phyloP scores from a whole-genome alignment of 2,113 vertebrate genomes.

The Merops nubicus region DNA sequence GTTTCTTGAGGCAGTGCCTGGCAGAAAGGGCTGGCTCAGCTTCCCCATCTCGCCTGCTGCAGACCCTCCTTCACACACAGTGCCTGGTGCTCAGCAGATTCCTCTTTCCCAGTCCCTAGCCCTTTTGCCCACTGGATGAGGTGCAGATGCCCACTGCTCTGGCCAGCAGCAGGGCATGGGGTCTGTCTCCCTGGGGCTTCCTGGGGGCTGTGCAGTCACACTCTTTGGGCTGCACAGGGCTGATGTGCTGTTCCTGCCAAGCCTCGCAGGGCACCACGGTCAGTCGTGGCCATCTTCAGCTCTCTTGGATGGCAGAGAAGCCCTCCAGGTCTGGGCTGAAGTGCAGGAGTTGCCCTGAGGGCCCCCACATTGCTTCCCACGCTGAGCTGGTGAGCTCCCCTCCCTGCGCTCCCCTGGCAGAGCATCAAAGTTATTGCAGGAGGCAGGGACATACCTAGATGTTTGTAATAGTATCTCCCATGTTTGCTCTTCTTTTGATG shows the following conservation, averaged over 20 bases:
- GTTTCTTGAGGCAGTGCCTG: neutral
- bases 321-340: neutral
- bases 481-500: neutral
- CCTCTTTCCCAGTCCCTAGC: accelerated
- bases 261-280: accelerated
- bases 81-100: neutral
- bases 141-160: accelerated
- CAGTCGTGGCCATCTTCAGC: accelerated
- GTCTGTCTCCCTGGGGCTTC: accelerated
- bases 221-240: neutral
- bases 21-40: constrained; percentile 6
- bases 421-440: neutral
- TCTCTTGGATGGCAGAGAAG: neutral
- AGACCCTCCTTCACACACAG: accelerated
- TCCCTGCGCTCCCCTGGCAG: neutral
- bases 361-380: accelerated
- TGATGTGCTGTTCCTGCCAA: neutral
- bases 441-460: neutral
- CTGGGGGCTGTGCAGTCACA: neutral
- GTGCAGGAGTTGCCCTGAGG: neutral
- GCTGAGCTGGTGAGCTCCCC: accelerated
- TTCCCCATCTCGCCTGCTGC: neutral
- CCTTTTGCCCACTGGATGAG: neutral
- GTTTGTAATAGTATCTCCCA: neutral
- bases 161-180: accelerated